Evolutionary conservation across 1,140 invertebrate species (phyloP).

Genomic region (Oryzaephilus surinamensis): DNA sequence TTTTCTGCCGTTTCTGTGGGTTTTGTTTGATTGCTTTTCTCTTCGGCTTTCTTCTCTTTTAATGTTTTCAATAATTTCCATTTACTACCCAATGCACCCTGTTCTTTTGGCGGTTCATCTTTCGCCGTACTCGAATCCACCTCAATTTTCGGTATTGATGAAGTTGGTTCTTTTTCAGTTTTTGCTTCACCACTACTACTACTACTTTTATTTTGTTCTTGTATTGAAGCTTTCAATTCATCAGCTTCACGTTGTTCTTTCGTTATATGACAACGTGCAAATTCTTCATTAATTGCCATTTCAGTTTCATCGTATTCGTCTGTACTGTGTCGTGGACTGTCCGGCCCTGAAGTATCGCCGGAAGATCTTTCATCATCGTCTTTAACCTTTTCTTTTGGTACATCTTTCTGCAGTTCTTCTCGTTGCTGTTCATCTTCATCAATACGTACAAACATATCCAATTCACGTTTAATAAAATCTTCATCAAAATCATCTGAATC

Average conservation of each 20-base stretch:
- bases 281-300: conserved; percentile 25
- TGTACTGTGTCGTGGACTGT: conserved; percentile 63
- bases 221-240: conserved; percentile 26
- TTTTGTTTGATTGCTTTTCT: conserved; percentile 53
- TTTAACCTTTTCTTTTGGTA: conserved; percentile 37
- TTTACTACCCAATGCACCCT: conserved; percentile 58
- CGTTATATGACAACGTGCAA: conserved; percentile 33
- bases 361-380: conserved; percentile 51
- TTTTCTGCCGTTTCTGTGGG: conserved; percentile 53
- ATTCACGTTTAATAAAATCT: conserved; percentile 3
- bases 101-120: conserved; percentile 33
- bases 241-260: conserved; percentile 23
- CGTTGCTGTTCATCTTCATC: conserved; percentile 22
- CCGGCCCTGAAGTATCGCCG: conserved; percentile 76
- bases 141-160: conserved; percentile 40
- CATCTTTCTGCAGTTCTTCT: conserved; percentile 19
- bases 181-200: background rate
- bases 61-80: conserved; percentile 83
- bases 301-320: conserved; percentile 55
- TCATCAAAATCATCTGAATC: background rate
- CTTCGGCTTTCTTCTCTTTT: conserved; percentile 80
- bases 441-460: background rate
- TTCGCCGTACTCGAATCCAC: conserved; percentile 35
- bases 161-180: conserved; percentile 5
- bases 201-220: background rate